A percentile compares a stretch with the other conserved stretches of the same genome.
These are phyloP conservation scores for Urocolius indicus DNA, from an alignment of 2,113 vertebrate genomes.

Conservation along the genomic window DNA sequence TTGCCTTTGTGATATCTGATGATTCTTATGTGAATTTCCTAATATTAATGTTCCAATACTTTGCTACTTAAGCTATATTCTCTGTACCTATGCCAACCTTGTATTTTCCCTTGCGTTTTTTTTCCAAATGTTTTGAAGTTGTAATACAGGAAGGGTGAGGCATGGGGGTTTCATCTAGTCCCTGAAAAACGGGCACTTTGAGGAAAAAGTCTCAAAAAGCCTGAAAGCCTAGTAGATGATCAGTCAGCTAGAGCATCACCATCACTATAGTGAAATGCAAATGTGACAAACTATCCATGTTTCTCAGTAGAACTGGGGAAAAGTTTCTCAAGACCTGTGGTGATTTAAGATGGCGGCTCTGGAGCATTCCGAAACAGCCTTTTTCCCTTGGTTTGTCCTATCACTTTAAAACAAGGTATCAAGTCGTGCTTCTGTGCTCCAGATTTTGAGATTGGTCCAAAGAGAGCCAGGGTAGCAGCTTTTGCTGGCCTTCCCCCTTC, in stretches of 20 bases:
- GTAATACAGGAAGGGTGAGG: not conserved
- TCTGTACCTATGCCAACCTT: not conserved
- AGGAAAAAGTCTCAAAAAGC: not conserved
- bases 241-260: not conserved
- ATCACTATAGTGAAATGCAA: not conserved
- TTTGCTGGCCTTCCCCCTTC: accelerated
- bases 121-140: not conserved
- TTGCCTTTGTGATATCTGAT: not conserved
- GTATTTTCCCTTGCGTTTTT: not conserved
- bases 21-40: not conserved
- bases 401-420: not conserved
- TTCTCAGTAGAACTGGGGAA: not conserved
- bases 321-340: not conserved
- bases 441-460: not conserved
- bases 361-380: too few species aligned
- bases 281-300: not conserved
- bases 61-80: not conserved
- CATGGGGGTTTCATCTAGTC: not conserved
- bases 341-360: not conserved
- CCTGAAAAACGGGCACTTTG: not conserved
- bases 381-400: not conserved
- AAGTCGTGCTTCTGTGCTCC: not conserved
- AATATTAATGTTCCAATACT: not conserved
- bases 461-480: too few species aligned
- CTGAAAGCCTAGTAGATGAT: not conserved